Conservation (phyloP, 2,888 invertebrate species). For the Ophonus ardosiacus region DNA sequence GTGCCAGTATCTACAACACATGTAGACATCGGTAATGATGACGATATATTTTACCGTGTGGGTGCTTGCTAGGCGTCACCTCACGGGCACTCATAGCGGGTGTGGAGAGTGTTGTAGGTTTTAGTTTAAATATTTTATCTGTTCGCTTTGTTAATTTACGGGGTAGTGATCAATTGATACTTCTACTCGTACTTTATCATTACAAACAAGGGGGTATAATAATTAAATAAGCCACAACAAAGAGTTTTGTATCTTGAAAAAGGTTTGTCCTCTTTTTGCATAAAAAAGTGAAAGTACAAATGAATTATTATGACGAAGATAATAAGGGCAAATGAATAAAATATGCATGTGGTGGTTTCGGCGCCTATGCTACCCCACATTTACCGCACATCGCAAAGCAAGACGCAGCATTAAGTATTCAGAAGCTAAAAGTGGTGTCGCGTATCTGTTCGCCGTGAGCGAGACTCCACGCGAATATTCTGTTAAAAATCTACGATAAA, state of each 20-base stretch:
- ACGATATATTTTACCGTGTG: too few species aligned
- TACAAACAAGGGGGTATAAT: not conserved
- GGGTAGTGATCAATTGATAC: too few species aligned
- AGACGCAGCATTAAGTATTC: slow-evolving; percentile 60
- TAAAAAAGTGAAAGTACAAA: slow-evolving; percentile 5
- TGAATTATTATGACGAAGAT: slow-evolving; percentile 37
- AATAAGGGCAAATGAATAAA: slow-evolving; percentile 31
- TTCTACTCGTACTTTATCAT: not conserved
- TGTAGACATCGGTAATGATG: too few species aligned
- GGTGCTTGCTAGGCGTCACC: too few species aligned
- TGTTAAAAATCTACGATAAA: slow-evolving; percentile 63
- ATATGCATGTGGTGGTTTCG: slow-evolving; percentile 44
- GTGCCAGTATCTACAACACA: too few species aligned
- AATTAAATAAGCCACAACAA: not conserved
- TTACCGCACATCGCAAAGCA: slow-evolving; percentile 50
- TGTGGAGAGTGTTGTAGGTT: too few species aligned
- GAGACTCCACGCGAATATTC: slow-evolving; percentile 44
- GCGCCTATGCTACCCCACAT: slow-evolving; percentile 26
- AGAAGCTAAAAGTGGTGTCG: slow-evolving; percentile 61
- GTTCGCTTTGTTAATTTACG: too few species aligned
- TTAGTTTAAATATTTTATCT: too few species aligned
- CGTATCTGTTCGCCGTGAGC: slow-evolving; percentile 53
- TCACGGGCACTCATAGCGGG: too few species aligned
- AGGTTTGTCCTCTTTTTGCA: not conserved
- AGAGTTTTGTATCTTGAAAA: not conserved